Evolutionary conservation across 2,797 vertebrate species (phyloP).

Genomic region (Poecile montanus): DNA sequence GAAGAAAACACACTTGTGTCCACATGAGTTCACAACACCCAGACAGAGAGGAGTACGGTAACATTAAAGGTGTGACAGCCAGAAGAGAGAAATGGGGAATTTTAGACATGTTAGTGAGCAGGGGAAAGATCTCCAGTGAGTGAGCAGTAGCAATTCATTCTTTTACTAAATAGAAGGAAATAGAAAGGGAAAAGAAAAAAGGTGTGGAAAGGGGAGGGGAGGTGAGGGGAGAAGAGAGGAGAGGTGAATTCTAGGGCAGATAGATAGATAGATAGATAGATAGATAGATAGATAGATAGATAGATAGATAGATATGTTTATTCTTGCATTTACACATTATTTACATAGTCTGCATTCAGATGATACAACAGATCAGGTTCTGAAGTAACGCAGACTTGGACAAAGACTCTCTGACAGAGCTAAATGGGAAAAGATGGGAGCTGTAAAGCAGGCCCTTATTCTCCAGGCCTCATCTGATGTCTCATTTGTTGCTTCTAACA

Average conservation of each 20-base stretch:
- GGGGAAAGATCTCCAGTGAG: background rate
- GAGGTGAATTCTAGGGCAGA: background rate
- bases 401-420: background rate
- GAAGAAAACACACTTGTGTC: background rate
- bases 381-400: background rate
- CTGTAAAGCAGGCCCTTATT: background rate
- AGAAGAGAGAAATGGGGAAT: background rate
- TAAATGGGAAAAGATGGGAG: background rate
- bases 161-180: background rate
- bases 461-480: background rate
- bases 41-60: background rate
- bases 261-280: background rate
- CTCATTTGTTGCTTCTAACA: slow-evolving; percentile 29
- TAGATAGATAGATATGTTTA: background rate
- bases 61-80: background rate
- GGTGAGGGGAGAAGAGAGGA: background rate
- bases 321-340: background rate
- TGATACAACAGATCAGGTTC: background rate
- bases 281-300: no score
- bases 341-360: background rate
- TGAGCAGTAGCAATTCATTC: background rate
- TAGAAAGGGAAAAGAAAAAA: background rate
- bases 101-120: background rate
- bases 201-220: no score
- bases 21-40: background rate